A percentile compares a stretch with the other conserved stretches of the same genome.
Conservation (phyloP, 2,113 vertebrate genomes). For the Heterocephalus glaber region DNA sequence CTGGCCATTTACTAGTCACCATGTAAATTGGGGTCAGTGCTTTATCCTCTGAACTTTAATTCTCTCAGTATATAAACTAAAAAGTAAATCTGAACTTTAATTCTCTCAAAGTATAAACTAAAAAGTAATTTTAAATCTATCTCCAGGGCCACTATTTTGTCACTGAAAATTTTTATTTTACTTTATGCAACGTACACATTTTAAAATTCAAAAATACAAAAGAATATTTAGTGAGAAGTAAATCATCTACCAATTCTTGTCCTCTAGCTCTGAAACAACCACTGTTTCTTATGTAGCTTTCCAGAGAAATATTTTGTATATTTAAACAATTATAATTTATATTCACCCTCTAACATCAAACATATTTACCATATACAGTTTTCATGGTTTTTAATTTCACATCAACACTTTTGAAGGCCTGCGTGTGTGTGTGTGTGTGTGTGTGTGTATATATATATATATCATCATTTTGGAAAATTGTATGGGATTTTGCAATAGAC, state of each 20-base stretch:
- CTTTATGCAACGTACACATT: not conserved
- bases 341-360: not conserved
- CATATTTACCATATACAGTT: not conserved
- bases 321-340: conserved; percentile 25
- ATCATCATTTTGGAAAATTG: not conserved
- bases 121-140: not conserved
- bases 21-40: not conserved
- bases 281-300: not conserved
- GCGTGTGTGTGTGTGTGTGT: not conserved
- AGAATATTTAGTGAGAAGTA: not conserved
- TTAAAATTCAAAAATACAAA: not conserved
- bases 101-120: not conserved
- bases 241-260: not conserved
- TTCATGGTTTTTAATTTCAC: not conserved
- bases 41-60: not conserved
- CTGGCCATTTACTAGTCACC: not conserved
- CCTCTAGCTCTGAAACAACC: not conserved
- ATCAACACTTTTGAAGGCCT: not conserved
- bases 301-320: not conserved
- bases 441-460: not conserved
- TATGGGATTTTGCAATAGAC: not conserved
- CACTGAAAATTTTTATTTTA: not conserved
- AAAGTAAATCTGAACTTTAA: not conserved
- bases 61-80: not conserved
- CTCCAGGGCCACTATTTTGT: not conserved